Evolutionary conservation across 2,797 vertebrate species (phyloP).

Genomic region (Darevskia mixta): DNA sequence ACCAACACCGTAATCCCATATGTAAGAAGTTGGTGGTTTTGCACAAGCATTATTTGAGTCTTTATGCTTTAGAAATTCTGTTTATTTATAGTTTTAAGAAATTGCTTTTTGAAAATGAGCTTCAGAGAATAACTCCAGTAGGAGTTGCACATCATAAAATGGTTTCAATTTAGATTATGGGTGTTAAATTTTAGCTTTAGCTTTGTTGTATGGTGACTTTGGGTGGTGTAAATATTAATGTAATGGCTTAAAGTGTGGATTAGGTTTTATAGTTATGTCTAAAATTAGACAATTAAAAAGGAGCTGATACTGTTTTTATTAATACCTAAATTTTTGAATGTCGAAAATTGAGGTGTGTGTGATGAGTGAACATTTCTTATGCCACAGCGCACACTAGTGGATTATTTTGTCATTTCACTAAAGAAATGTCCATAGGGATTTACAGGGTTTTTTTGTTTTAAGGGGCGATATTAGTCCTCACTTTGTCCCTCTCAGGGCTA

Average conservation of each 20-base stretch:
- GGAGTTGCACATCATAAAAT: constrained; percentile 48
- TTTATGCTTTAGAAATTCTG: constrained; percentile 50
- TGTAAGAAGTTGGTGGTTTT: constrained; percentile 65
- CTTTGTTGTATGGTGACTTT: constrained; percentile 61
- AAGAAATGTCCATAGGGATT: constrained; percentile 38
- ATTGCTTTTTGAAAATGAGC: constrained; percentile 49
- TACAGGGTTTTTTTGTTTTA: not conserved
- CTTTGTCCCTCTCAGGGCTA: not conserved
- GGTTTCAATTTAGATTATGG: constrained; percentile 63
- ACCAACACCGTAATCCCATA: constrained; percentile 64
- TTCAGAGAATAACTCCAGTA: constrained; percentile 54
- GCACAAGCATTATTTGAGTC: constrained; percentile 39
- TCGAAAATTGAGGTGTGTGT: constrained; percentile 16
- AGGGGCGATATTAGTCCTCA: not conserved
- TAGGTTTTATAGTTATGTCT: constrained; percentile 59
- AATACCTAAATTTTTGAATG: constrained; percentile 17
- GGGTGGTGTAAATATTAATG: constrained; percentile 65
- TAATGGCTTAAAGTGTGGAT: constrained; percentile 56
- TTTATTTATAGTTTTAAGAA: constrained; percentile 67
- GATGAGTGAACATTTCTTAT: constrained; percentile 72
- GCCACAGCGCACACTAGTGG: constrained; percentile 93
- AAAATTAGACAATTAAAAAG: constrained; percentile 71
- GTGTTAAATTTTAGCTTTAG: constrained; percentile 56
- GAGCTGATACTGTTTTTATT: constrained; percentile 63
- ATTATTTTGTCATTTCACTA: constrained; percentile 43